Evolutionary conservation across 2,888 invertebrate species (phyloP).

Genomic region (Mellilla xanthometata): DNA sequence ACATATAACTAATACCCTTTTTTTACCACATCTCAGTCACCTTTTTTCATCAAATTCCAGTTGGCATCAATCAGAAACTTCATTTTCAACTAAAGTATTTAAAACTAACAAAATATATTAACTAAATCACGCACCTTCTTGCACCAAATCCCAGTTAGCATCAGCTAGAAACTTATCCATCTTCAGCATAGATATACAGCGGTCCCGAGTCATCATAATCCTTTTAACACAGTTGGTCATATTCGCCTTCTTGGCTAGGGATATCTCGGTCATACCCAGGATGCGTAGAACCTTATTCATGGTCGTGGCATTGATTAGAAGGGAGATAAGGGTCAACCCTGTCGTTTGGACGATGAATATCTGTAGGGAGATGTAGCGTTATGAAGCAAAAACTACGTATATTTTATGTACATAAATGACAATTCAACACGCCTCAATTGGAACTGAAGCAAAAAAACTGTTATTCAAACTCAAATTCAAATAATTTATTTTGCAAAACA

Average conservation of each 20-base stretch:
- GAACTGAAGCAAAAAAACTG: too few species aligned
- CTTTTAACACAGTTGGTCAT: constrained; percentile 81
- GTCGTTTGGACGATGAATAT: constrained; percentile 81
- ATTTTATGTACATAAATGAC: too few species aligned
- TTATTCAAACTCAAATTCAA: too few species aligned
- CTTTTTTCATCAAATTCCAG: too few species aligned
- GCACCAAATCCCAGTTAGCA: constrained; percentile 84
- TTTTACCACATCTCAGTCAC: too few species aligned
- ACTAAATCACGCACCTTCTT: constrained; percentile 46
- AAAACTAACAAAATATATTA: too few species aligned
- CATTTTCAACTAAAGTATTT: too few species aligned
- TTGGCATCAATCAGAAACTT: too few species aligned
- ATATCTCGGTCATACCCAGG: constrained; percentile 76
- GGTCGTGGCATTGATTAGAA: constrained; percentile 82
- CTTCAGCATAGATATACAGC: constrained; percentile 81
- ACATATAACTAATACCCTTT: too few species aligned
- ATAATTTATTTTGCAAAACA: too few species aligned
- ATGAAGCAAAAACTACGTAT: too few species aligned
- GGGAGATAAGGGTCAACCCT: constrained; percentile 80
- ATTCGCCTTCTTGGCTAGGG: constrained; percentile 76
- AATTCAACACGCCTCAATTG: too few species aligned
- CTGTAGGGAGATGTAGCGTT: constrained; percentile 32
- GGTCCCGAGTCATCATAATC: constrained; percentile 68
- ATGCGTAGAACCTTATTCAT: constrained; percentile 74
- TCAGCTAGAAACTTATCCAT: constrained; percentile 85